Conservation (phyloP, 2,888 invertebrate species). For the Dryococelus australis region DNA sequence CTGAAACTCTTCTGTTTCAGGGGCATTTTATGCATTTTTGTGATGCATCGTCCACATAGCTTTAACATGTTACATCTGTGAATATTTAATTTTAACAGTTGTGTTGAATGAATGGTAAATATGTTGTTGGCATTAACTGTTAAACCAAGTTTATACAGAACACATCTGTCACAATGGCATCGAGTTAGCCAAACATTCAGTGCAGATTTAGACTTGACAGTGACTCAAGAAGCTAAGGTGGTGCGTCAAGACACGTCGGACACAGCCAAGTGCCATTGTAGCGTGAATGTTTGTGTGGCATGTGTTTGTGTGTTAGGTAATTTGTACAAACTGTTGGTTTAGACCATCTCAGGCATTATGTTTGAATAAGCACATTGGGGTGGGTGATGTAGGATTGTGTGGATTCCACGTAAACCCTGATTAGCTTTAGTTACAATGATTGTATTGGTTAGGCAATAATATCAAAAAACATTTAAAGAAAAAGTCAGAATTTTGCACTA, state of each 20-base stretch:
- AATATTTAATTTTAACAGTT: slow-evolving; percentile 13
- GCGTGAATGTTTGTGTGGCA: neutral
- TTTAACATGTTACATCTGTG: slow-evolving; percentile 26
- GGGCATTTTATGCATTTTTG: slow-evolving; percentile 23
- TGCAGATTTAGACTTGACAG: neutral
- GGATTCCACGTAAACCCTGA: slow-evolving; percentile 1
- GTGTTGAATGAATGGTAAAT: slow-evolving; percentile 3
- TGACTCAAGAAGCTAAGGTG: slow-evolving; percentile 2
- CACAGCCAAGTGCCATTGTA: slow-evolving; percentile 5
- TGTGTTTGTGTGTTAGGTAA: neutral
- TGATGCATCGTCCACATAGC: slow-evolving; percentile 27
- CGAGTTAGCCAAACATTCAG: slow-evolving; percentile 10
- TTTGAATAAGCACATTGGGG: neutral
- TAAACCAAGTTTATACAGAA: slow-evolving; percentile 1
- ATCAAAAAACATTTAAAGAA: neutral
- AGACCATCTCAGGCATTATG: neutral
- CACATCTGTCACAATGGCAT: slow-evolving; percentile 23
- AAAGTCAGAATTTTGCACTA: neutral
- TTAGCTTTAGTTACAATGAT: neutral
- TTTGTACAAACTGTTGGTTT: slow-evolving; percentile 5
- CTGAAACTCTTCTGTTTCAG: neutral
- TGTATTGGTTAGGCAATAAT: neutral
- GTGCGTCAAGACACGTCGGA: neutral
- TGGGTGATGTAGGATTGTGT: neutral
- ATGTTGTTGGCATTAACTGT: slow-evolving; percentile 5